Conservation (phyloP, 2,113 vertebrate species). For the Speoplatyrhinus poulsoni region DNA sequence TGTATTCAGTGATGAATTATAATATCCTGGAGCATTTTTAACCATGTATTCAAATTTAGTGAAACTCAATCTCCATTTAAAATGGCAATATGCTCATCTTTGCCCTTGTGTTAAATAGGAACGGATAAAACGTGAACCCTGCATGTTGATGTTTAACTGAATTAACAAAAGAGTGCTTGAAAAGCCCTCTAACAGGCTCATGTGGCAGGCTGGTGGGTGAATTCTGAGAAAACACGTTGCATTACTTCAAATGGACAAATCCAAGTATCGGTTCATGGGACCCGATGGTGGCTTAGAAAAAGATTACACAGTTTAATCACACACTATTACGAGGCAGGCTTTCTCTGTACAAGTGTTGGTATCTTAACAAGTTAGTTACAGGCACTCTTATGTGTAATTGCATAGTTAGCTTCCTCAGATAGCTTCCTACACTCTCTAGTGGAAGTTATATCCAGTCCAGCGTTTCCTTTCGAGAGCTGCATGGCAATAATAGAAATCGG, state of each 20-base stretch:
- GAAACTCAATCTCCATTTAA: constrained; percentile 40
- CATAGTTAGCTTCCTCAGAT: constrained; percentile 54
- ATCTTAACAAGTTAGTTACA: constrained; percentile 68
- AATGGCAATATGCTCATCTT: not conserved
- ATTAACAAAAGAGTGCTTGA: constrained; percentile 71
- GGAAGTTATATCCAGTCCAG: constrained; percentile 70
- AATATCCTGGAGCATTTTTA: constrained; percentile 52
- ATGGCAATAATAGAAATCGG: constrained; percentile 68
- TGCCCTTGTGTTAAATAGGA: constrained; percentile 4
- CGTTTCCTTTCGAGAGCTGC: constrained; percentile 59
- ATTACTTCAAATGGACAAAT: constrained; percentile 55
- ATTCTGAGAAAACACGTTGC: constrained; percentile 52
- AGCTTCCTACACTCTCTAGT: constrained; percentile 64
- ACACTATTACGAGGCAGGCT: constrained; percentile 53
- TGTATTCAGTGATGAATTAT: constrained; percentile 56
- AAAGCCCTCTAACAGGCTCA: constrained; percentile 52
- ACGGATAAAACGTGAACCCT: constrained; percentile 34
- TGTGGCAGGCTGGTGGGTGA: constrained; percentile 38
- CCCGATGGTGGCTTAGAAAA: constrained; percentile 52
- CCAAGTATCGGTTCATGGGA: constrained; percentile 45
- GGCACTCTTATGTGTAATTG: constrained; percentile 68
- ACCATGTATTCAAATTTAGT: constrained; percentile 63
- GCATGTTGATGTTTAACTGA: constrained; percentile 63
- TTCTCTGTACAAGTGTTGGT: constrained; percentile 48
- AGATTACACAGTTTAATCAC: constrained; percentile 65